Base-by-base conservation (phyloP, 2,888 invertebrate species). In the Monochamus alternatus region DNA sequence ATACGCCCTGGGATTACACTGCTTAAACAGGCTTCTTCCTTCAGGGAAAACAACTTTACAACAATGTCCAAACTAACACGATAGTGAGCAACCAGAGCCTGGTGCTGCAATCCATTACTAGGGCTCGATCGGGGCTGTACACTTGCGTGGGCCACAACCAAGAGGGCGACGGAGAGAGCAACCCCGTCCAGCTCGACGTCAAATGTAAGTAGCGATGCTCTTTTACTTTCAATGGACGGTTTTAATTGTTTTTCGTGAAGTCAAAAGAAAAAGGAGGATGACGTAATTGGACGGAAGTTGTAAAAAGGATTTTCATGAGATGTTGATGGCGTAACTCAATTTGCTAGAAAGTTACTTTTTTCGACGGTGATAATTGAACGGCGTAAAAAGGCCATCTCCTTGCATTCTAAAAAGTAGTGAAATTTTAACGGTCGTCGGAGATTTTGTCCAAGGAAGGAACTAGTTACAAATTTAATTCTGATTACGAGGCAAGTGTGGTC, bases 71-170 rank as follows among this genome's bases (percentile, higher is more conserved):
- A 74, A 92, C 93, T 5, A 96, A 96, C 58, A 93, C 96, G 73
- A 95, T 97, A 81, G 94, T 97, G 75, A 96, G 95, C 88, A 96
- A 96, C 89, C 96, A 97, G 89, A 96, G 95, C 86, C 90, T 97
- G 76, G 96, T 97, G n/a, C 91, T 97, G 83, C 97, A 96, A 89
- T 94, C 93, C 81, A 96, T 97, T 78, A 93, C 93, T 80, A 91
- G 95, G 74, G 91, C 92, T 51, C 91, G 94, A 66, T 93, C 95
- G 0, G 97, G 97, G 1, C 92, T 95, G 85, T 97, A 97, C 89
- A 96, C 95, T 83, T 97, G 97, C 87, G 93, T 95, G 60, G 97
- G 96, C 62, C 94, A 93, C 86, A 97, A 97, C 89, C 93, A 93
- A 77, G 96, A 97, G 88, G 97, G 97, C 60, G 95, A 96, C 82